Evolutionary conservation across 2,797 vertebrate species (phyloP), one percentile per base, ranked within the genome.

Genomic region (Darevskia nairensis): DNA sequence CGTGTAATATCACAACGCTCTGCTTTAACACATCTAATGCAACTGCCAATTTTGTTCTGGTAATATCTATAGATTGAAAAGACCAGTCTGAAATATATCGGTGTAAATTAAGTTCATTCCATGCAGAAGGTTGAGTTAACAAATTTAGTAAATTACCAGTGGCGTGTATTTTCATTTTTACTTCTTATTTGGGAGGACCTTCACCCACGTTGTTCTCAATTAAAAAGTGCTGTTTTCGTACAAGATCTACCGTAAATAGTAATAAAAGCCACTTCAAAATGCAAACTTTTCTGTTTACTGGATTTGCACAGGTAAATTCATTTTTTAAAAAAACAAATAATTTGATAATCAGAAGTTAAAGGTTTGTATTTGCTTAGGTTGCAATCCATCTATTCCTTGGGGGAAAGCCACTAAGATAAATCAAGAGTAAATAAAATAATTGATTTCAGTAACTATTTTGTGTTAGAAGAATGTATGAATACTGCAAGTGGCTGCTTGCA

Each of bases 281-380:
- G 85, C 89, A 92, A 88, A 88, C 69, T 90, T 79, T 76, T 93
- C 90, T 84, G 89, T 78, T 93, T 90, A 87, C 88, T 82, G 71
- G 91, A 80, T 89, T 87, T 5, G 19, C 89, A 90, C 69, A 59
- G 86, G 85, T 87, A 90, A 88, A 81, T 84, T 89, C 9, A 35
- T 17, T 59, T 78, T 79, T 59, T 9, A 0, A 75, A 77, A 71
- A 61, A 79, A 50, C 50, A 13, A 50, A 50, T 50, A 50, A 13
- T 23, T 94, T 87, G 91, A 66, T 92, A 93, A 93, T 91, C 84
- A 93, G 76, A 46, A 81, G 92, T 95, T 92, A 74, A 81, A 86
- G 80, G 85, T 86, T 39, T 85, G 46, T 46, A 68, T 87, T 66
- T 83, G 27, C 66, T 92, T 21, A 9, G 32, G 32, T 93, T 89